phyloP scores from a whole-genome alignment of 2,888 invertebrate species.

The Matsumyia berberina region DNA sequence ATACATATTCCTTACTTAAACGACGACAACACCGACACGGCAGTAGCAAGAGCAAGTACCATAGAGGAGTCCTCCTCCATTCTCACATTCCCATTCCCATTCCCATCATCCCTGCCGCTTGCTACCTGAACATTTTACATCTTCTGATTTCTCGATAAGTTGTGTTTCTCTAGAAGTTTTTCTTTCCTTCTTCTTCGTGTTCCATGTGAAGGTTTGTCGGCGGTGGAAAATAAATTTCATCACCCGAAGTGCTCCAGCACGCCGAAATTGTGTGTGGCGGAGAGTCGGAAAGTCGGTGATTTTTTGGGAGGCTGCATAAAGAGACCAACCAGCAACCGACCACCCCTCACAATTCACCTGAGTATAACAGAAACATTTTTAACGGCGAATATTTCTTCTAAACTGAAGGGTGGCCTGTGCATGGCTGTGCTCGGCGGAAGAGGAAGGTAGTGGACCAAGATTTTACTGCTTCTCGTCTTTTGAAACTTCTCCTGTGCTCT shows the following conservation, averaged over 20 bases:
- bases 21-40: conserved; percentile 38
- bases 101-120: too few species aligned
- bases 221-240: conserved; percentile 65
- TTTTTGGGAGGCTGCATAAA: conserved; percentile 42
- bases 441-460: conserved; percentile 28
- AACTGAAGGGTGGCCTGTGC: conserved; percentile 27
- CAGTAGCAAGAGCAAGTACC: conserved; percentile 30
- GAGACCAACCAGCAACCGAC: conserved; percentile 39
- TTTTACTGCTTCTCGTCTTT: conserved; percentile 34
- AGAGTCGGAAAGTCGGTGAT: conserved; percentile 1
- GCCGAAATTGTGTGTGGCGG: conserved; percentile 29
- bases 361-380: conserved; percentile 52
- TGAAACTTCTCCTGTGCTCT: conserved; percentile 39
- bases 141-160: conserved; percentile 74
- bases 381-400: conserved; percentile 49
- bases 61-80: conserved; percentile 33
- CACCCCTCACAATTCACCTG: conserved; percentile 49
- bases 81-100: background rate
- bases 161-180: conserved; percentile 57
- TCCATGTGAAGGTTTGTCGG: background rate
- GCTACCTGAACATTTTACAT: conserved; percentile 64
- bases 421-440: conserved; percentile 36
- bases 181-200: conserved; percentile 7
- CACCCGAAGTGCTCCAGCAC: conserved; percentile 45
- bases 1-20: conserved; percentile 42